Percentiles rank a stretch among this genome's conserved stretches.
phyloP scores from a whole-genome alignment of 2,113 vertebrate genomes.

The Barbus barbus region DNA sequence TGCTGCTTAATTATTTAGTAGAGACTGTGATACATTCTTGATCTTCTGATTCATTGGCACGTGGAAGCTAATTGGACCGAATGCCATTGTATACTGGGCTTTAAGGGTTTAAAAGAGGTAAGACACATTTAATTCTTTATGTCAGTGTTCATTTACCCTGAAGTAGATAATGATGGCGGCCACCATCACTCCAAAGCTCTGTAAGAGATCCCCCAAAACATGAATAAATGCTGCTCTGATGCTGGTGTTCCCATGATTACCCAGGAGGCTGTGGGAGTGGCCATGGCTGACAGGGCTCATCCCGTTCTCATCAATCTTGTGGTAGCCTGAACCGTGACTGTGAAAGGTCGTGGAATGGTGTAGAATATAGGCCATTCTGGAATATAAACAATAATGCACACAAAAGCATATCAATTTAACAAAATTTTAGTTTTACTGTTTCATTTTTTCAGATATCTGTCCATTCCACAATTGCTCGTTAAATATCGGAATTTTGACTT shows the following conservation, averaged over 20 bases:
- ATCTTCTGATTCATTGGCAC: neutral
- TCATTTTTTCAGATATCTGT: neutral
- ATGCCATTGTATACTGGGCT: neutral
- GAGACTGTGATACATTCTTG: neutral
- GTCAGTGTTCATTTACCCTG: constrained; percentile 79
- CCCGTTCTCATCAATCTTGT: constrained; percentile 82
- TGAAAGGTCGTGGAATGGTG: constrained; percentile 86
- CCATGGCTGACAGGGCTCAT: constrained; percentile 66
- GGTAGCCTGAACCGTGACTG: constrained; percentile 80
- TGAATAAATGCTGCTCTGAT: constrained; percentile 93
- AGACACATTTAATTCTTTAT: neutral
- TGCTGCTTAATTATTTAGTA: neutral
- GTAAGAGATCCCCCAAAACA: constrained; percentile 93
- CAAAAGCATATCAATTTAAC: neutral
- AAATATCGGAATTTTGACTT: neutral
- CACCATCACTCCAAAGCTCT: constrained; percentile 91
- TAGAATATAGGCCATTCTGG: constrained; percentile 95
- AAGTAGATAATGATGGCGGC: constrained; percentile 93
- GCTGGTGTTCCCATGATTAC: constrained; percentile 85
- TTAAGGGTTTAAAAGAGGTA: neutral
- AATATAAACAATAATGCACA: constrained; percentile 6
- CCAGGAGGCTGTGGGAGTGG: constrained; percentile 64
- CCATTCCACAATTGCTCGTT: neutral
- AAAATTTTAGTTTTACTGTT: neutral
- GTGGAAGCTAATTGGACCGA: neutral